Conservation (phyloP, 1,140 invertebrate species). For the Caenorhabditis brenneri region DNA sequence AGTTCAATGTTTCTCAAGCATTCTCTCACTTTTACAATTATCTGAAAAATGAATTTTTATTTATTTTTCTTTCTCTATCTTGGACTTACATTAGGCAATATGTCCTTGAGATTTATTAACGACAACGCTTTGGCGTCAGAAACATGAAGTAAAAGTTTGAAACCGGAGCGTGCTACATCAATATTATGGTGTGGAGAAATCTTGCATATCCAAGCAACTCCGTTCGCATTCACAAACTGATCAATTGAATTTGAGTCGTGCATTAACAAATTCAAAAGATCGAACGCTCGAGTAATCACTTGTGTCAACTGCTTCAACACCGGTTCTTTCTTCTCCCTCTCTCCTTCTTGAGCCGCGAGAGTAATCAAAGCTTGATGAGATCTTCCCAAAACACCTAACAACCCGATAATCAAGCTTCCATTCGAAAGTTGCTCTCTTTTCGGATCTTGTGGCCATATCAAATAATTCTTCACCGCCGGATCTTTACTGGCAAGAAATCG, state of each 20-base stretch:
- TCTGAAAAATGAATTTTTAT: neutral
- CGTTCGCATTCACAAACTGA: neutral
- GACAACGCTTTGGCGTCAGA: neutral
- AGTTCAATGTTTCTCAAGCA: too few species aligned
- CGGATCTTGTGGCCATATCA: neutral
- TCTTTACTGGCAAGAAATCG: constrained; percentile 22
- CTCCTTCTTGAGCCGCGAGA: too few species aligned
- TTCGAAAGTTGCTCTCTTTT: too few species aligned
- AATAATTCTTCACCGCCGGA: neutral
- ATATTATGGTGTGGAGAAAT: neutral
- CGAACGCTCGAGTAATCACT: neutral
- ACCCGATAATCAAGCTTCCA: neutral
- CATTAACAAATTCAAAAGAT: neutral
- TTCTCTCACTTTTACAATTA: neutral
- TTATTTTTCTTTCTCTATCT: too few species aligned
- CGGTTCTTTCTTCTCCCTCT: too few species aligned
- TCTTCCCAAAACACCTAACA: neutral
- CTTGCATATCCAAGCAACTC: neutral
- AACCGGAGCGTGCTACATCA: neutral
- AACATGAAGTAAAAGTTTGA: neutral
- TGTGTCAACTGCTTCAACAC: neutral
- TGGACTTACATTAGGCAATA: neutral
- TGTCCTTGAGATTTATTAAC: neutral
- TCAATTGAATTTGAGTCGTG: constrained; percentile 14
- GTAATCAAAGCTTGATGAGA: neutral